Conservation (phyloP, 1,140 invertebrate species). For the Heliconius hewitsoni region DNA sequence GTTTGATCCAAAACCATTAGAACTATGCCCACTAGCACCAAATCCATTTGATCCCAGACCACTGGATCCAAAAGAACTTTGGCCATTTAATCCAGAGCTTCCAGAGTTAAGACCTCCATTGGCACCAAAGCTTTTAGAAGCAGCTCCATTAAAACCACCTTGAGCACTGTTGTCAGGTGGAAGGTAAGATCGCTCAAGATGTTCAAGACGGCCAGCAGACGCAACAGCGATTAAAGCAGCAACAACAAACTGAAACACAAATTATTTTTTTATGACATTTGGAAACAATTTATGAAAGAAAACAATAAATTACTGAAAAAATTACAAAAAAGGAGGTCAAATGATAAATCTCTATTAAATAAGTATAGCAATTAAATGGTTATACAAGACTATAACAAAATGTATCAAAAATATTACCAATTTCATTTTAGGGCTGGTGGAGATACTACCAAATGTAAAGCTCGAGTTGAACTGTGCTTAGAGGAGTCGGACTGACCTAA, state of each 20-base stretch:
- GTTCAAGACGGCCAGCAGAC: slow-evolving; percentile 63
- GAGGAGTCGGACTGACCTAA: slow-evolving; percentile 51
- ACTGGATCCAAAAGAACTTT: slow-evolving; percentile 13
- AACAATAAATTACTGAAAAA: neutral
- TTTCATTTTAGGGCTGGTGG: slow-evolving; percentile 61
- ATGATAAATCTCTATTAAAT: neutral
- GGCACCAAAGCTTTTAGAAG: slow-evolving; percentile 22
- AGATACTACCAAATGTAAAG: slow-evolving; percentile 45
- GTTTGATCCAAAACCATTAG: slow-evolving; percentile 15
- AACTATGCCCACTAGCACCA: slow-evolving; percentile 9
- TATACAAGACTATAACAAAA: neutral
- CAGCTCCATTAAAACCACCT: slow-evolving; percentile 9
- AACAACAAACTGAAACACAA: slow-evolving; percentile 57
- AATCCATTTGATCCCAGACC: slow-evolving; percentile 26
- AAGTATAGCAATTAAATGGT: neutral
- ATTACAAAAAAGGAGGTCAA: neutral
- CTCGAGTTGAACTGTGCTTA: slow-evolving; percentile 62
- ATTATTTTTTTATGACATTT: neutral
- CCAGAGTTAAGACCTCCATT: slow-evolving; percentile 25
- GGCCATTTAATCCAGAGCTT: slow-evolving; percentile 5
- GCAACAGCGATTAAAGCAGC: slow-evolving; percentile 61
- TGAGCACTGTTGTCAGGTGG: slow-evolving; percentile 52
- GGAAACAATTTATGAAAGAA: neutral
- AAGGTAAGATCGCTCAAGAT: slow-evolving; percentile 67
- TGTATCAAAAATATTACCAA: slow-evolving; percentile 56